Conservation (phyloP, 2,888 invertebrate genomes). For the Acanthopleura granulata region DNA sequence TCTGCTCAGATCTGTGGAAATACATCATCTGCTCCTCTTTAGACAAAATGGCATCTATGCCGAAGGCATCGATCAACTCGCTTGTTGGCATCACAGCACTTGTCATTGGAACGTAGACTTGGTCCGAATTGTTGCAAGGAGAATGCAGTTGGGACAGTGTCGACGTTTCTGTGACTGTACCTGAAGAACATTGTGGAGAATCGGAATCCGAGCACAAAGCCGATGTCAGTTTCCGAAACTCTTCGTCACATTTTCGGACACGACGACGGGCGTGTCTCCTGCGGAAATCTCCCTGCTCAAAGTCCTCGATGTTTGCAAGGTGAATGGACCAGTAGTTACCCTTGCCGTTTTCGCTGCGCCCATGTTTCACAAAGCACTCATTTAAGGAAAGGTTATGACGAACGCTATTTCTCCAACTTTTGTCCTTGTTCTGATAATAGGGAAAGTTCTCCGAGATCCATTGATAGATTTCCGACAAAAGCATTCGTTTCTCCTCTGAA, state of each 20-base stretch:
- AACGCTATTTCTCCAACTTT: conserved; percentile 37
- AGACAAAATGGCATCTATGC: neutral
- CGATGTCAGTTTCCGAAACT: neutral
- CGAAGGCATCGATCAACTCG: neutral
- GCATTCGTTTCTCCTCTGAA: conserved; percentile 22
- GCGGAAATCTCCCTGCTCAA: conserved; percentile 36
- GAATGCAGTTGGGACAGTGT: too few relatives aligned
- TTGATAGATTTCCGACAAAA: conserved; percentile 33
- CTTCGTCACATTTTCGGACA: conserved; percentile 16
- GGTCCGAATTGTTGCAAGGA: neutral
- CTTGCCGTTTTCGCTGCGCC: conserved; percentile 32
- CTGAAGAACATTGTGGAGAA: neutral
- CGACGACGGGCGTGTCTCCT: conserved; percentile 29
- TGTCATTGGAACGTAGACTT: conserved; percentile 5
- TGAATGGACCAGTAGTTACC: conserved; percentile 40
- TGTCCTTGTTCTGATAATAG: conserved; percentile 30
- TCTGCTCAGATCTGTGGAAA: neutral
- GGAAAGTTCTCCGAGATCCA: conserved; percentile 33
- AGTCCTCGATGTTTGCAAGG: conserved; percentile 35
- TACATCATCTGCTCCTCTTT: neutral
- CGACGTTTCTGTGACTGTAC: too few relatives aligned
- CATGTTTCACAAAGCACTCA: conserved; percentile 39
- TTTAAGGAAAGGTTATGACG: conserved; percentile 40
- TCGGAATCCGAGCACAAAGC: conserved; percentile 12
- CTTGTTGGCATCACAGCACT: neutral